phyloP scores from a whole-genome alignment of 2,888 invertebrate species.

The Spisula solida region DNA sequence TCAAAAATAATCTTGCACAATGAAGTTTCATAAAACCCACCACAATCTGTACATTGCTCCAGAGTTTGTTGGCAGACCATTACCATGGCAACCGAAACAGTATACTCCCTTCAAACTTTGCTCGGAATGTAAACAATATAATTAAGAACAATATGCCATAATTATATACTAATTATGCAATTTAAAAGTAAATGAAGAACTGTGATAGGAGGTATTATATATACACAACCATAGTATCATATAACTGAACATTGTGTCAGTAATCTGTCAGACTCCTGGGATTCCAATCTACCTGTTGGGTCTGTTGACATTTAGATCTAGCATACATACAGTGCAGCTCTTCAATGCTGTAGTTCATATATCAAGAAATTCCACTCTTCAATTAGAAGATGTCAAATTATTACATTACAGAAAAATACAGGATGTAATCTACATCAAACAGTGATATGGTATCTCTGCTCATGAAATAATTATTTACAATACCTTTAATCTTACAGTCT shows the following conservation, averaged over 20 bases:
- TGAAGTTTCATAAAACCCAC: too few species aligned
- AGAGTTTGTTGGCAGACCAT: too few species aligned
- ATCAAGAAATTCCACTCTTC: neutral
- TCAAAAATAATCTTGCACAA: too few species aligned
- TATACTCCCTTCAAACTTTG: too few species aligned
- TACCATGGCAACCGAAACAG: too few species aligned
- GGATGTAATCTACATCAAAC: slow-evolving; percentile 18
- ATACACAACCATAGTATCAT: neutral
- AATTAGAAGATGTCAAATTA: slow-evolving; percentile 1
- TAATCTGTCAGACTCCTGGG: neutral
- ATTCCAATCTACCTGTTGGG: neutral
- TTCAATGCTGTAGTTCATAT: neutral
- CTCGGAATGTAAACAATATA: neutral
- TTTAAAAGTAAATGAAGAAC: neutral
- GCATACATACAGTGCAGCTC: neutral
- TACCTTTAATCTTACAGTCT: neutral
- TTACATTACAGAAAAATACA: neutral
- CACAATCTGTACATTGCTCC: too few species aligned
- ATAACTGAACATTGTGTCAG: neutral
- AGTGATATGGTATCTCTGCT: neutral
- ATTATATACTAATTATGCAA: too few species aligned
- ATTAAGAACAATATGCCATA: neutral
- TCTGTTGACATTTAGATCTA: neutral
- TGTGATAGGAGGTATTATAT: neutral
- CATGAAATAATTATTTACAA: neutral